Percentiles rank a stretch among this genome's conserved stretches.
phyloP scores from a whole-genome alignment of 2,888 invertebrate genomes.

The Coleophora deauratella region DNA sequence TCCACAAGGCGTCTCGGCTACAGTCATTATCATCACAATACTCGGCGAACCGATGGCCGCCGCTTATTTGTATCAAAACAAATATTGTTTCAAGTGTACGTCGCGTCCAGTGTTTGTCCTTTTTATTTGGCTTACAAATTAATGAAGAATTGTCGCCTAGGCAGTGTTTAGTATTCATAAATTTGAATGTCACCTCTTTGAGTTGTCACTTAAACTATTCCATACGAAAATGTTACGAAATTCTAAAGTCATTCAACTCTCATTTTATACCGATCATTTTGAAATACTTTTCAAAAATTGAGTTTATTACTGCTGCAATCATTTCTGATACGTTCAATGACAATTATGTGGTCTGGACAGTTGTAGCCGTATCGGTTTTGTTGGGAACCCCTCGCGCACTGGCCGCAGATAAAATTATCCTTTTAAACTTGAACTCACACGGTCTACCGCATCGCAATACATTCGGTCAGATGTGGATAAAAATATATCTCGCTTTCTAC shows the following conservation, averaged over 20 bases:
- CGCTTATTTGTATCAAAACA: slow-evolving; percentile 63
- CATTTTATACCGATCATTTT: no score
- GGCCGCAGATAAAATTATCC: slow-evolving; percentile 46
- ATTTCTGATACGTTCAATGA: slow-evolving; percentile 8
- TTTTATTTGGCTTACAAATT: slow-evolving; percentile 59
- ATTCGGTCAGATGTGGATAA: slow-evolving; percentile 46
- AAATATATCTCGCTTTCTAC: slow-evolving; percentile 46
- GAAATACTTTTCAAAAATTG: no score
- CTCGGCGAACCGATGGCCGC: slow-evolving; percentile 56
- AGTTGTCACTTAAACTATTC: slow-evolving; percentile 6
- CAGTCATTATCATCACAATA: slow-evolving; percentile 67
- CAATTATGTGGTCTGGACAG: slow-evolving; percentile 20
- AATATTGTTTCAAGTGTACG: slow-evolving; percentile 68
- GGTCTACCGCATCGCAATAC: slow-evolving; percentile 56
- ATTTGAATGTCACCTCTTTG: no score
- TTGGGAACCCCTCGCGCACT: slow-evolving; percentile 11
- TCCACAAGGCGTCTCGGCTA: slow-evolving; percentile 44
- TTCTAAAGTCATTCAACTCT: no score
- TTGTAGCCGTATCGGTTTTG: slow-evolving; percentile 19
- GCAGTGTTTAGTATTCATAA: slow-evolving; percentile 38
- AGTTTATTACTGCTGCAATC: neutral
- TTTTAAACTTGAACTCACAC: slow-evolving; percentile 48
- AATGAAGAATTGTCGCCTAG: slow-evolving; percentile 60
- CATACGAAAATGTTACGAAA: no score
- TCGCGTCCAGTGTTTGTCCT: slow-evolving; percentile 58